These are phyloP conservation scores for Cephalopholis sonnerati DNA, from an alignment of 2,113 vertebrate genomes.

Conservation along the genomic window DNA sequence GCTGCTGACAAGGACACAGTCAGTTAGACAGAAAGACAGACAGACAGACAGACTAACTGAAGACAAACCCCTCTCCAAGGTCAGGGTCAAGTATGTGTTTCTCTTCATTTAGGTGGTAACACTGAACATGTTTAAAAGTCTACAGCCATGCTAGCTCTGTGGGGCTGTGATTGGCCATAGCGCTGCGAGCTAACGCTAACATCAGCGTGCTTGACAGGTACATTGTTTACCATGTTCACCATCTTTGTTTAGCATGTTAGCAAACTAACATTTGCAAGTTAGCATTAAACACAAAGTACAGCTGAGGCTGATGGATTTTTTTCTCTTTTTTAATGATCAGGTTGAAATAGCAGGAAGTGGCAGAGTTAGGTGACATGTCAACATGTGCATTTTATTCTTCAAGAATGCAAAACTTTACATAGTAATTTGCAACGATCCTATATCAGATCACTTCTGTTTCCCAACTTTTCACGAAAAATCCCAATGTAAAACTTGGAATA, in stretches of 20 bases:
- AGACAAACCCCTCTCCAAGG: not conserved
- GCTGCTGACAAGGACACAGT: slow-evolving; percentile 18
- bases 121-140: not conserved
- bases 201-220: slow-evolving; percentile 4
- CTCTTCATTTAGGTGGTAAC: not conserved
- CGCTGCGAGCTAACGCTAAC: not conserved
- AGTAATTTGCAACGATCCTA: not conserved
- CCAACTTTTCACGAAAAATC: not conserved
- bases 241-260: not conserved
- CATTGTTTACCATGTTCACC: not conserved
- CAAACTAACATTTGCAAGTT: not conserved
- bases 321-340: not conserved
- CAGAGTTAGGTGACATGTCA: not conserved
- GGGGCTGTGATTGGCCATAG: not conserved
- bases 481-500: not conserved
- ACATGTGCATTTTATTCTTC: not conserved
- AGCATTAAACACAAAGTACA: not conserved
- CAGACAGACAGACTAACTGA: slow-evolving; percentile 52
- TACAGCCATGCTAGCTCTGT: slow-evolving; percentile 27
- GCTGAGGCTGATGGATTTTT: not conserved
- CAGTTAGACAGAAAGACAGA: slow-evolving; percentile 47
- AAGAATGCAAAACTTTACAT: not conserved
- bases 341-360: not conserved
- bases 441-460: not conserved
- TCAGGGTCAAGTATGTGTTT: slow-evolving; percentile 14